Percentiles rank a stretch among this genome's conserved stretches.
phyloP scores from a whole-genome alignment of 1,140 invertebrate species.

The Caerostris extrusa region DNA sequence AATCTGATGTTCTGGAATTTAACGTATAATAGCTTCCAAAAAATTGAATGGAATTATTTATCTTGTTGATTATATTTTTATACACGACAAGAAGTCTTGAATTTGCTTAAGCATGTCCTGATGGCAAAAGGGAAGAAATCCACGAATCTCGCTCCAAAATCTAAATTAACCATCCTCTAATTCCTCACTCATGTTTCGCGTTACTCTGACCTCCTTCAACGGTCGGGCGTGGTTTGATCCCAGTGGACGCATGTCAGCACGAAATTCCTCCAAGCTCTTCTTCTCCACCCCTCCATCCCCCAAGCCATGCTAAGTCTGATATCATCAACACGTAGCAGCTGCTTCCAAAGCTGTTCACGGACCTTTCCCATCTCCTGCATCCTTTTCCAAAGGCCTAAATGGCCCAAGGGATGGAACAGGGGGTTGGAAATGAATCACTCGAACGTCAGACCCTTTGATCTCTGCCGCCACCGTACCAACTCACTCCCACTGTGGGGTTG shows the following conservation, averaged over 20 bases:
- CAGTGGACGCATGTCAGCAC: conserved; percentile 1
- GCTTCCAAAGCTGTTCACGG: conserved; percentile 56
- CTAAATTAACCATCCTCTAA: background rate
- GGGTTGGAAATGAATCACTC: conserved; percentile 67
- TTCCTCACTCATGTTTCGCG: too few relatives aligned
- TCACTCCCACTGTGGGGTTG: background rate
- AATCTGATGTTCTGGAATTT: too few relatives aligned
- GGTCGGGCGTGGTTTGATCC: conserved; percentile 10
- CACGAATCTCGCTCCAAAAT: too few relatives aligned
- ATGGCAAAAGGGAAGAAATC: too few relatives aligned
- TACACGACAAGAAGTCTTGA: too few relatives aligned
- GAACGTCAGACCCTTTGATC: conserved; percentile 45
- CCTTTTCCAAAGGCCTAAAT: conserved; percentile 61
- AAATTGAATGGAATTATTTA: too few relatives aligned
- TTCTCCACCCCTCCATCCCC: background rate
- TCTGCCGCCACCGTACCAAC: conserved; percentile 24
- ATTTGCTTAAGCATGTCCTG: too few relatives aligned
- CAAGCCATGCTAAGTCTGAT: background rate
- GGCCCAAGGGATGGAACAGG: conserved; percentile 51
- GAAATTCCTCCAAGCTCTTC: background rate
- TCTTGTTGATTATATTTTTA: too few relatives aligned
- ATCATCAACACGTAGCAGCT: conserved; percentile 71
- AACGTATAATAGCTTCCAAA: too few relatives aligned
- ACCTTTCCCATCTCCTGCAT: background rate
- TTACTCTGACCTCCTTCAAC: background rate